Percentiles rank a stretch among this genome's conserved stretches.
These are phyloP conservation scores for Himalopsyche kuldschensis DNA, from an alignment of 2,888 invertebrate genomes.

Conservation along the genomic window DNA sequence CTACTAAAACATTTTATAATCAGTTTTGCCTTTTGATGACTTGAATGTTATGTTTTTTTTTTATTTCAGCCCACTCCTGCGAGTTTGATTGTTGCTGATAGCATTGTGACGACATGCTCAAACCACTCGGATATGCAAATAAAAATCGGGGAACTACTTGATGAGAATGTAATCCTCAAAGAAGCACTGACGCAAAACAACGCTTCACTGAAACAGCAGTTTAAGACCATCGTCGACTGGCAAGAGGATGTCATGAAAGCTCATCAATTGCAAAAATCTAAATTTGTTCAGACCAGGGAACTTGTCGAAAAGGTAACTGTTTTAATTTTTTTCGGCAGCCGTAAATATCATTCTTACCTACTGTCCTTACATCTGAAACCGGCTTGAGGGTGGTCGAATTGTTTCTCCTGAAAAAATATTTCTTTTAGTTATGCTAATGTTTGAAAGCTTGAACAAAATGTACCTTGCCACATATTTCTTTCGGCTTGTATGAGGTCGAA, in stretches of 20 bases:
- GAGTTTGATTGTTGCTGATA: conserved; percentile 1
- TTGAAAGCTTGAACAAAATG: too few species aligned
- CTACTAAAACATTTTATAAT: too few species aligned
- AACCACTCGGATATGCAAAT: conserved; percentile 1
- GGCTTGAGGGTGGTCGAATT: too few species aligned
- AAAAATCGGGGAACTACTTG: conserved; percentile 56
- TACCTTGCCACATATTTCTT: too few species aligned
- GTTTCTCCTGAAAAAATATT: too few species aligned
- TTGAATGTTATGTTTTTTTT: not conserved
- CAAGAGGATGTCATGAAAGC: conserved; percentile 67
- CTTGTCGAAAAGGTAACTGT: conserved; percentile 60
- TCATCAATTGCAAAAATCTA: conserved; percentile 64
- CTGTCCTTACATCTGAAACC: too few species aligned
- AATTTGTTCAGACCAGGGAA: conserved; percentile 67
- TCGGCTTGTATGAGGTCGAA: too few species aligned
- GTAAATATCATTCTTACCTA: too few species aligned
- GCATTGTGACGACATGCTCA: not conserved
- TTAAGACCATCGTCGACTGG: conserved; percentile 62
- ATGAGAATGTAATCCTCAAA: conserved; percentile 61
- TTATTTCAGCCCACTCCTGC: conserved; percentile 11
- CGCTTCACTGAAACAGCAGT: conserved; percentile 68
- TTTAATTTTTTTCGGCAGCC: conserved; percentile 33
- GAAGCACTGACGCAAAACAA: conserved; percentile 69
- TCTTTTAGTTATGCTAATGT: too few species aligned
- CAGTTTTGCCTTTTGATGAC: too few species aligned